These are phyloP conservation scores for Sceliomorpha sp. DNA, from an alignment of 2,888 invertebrate species.

Conservation along the genomic window DNA sequence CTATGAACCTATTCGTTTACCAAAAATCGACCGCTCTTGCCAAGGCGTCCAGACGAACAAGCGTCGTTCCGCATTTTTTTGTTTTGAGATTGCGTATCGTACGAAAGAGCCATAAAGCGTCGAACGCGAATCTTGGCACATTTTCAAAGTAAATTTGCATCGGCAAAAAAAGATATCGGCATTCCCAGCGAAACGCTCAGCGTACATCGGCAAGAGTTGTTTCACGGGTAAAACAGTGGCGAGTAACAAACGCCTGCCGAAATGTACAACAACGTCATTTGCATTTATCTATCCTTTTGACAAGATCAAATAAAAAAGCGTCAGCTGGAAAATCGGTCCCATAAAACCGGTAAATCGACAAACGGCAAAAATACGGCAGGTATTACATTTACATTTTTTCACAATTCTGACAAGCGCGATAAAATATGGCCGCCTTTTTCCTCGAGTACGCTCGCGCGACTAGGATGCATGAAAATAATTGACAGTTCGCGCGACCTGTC, in stretches of 20 bases:
- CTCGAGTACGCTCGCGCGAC: conserved; percentile 5
- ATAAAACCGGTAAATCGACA: too few species aligned
- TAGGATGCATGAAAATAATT: conserved; percentile 32
- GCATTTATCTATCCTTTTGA: conserved; percentile 42
- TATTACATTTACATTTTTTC: conserved; percentile 1
- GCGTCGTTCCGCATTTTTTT: conserved; percentile 40
- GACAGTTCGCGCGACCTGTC: conserved; percentile 46
- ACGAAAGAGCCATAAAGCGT: conserved; percentile 25
- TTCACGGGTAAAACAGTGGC: too few species aligned
- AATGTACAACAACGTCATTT: conserved; percentile 32
- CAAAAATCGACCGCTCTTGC: conserved; percentile 49
- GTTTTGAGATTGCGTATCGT: conserved; percentile 6
- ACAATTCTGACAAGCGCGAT: too few species aligned
- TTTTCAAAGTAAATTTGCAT: conserved; percentile 34
- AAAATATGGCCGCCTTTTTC: conserved; percentile 11
- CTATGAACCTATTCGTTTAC: conserved; percentile 54
- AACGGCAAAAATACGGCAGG: neutral
- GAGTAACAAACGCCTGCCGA: too few species aligned
- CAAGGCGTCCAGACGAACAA: conserved; percentile 36
- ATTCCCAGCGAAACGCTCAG: conserved; percentile 44
- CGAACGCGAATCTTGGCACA: conserved; percentile 33
- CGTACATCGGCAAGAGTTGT: conserved; percentile 19
- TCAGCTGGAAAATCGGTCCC: too few species aligned
- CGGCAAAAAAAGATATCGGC: conserved; percentile 15
- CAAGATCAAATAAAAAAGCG: conserved; percentile 1